Evolutionary conservation across 2,888 invertebrate genomes (phyloP).

Genomic region (Andrena flavipes): DNA sequence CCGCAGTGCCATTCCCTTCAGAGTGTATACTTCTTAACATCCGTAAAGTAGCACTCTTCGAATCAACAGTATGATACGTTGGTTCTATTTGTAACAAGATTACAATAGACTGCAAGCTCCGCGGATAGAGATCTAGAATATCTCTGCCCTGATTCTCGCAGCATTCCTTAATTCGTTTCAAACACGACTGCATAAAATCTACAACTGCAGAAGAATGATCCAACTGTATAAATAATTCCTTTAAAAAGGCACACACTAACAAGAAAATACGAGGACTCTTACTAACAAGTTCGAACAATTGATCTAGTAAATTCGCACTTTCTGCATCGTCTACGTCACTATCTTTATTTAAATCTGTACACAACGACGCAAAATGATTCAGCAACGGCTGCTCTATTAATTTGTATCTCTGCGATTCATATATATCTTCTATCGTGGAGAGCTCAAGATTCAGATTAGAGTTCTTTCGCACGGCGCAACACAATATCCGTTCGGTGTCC

Average conservation of each 20-base stretch:
- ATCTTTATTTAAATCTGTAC: constrained; percentile 41
- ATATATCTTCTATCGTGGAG: constrained; percentile 72
- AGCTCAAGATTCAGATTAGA: constrained; percentile 62
- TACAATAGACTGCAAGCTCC: constrained; percentile 70
- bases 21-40: constrained; percentile 66
- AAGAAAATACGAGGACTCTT: constrained; percentile 74
- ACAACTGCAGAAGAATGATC: constrained; percentile 67
- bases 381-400: constrained; percentile 77
- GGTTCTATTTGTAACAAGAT: constrained; percentile 76
- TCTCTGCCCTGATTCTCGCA: constrained; percentile 66
- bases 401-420: constrained; percentile 65
- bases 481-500: constrained; percentile 68
- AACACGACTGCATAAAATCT: constrained; percentile 70
- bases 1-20: constrained; percentile 63
- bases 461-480: constrained; percentile 56
- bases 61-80: constrained; percentile 66
- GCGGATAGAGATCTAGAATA: constrained; percentile 79
- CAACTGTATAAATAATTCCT: constrained; percentile 71
- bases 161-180: constrained; percentile 59
- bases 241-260: constrained; percentile 69
- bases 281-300: constrained; percentile 65
- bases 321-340: constrained; percentile 20
- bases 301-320: constrained; percentile 29
- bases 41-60: constrained; percentile 69
- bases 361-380: constrained; percentile 60